Conservation (phyloP, 2,797 vertebrate genomes). For the Diplodus puntazzo region DNA sequence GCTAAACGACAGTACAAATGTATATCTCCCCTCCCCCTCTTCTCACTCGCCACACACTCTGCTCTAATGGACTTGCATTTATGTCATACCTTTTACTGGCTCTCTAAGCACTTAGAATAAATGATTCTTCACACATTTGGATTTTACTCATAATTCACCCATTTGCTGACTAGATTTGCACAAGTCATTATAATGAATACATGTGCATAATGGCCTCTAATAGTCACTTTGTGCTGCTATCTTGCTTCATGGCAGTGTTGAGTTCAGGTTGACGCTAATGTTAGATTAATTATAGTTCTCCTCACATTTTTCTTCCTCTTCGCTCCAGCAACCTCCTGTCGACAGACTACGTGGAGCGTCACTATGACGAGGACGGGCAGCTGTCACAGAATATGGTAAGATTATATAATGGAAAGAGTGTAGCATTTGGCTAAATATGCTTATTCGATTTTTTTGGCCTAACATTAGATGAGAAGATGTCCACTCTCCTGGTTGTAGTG, state of each 20-base stretch:
- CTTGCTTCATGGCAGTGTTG: neutral
- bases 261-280: neutral
- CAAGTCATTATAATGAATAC: conserved; percentile 9
- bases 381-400: conserved; percentile 80
- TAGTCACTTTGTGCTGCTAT: neutral
- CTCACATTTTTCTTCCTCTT: conserved; percentile 20
- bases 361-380: conserved; percentile 82
- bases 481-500: neutral
- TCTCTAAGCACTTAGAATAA: conserved; percentile 30
- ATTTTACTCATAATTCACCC: conserved; percentile 26
- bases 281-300: neutral
- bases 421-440: neutral
- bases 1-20: conserved; percentile 7
- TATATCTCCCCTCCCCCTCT: conserved; percentile 5
- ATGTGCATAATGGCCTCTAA: neutral
- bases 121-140: neutral
- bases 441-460: neutral
- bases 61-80: conserved; percentile 26
- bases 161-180: neutral
- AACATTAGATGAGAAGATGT: neutral
- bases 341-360: conserved; percentile 92
- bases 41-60: neutral
- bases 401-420: neutral
- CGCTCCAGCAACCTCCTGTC: conserved; percentile 91
- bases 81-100: conserved; percentile 12